Base-by-base conservation (phyloP, 2,888 invertebrate species). In the Cecidostiba fungosa region DNA sequence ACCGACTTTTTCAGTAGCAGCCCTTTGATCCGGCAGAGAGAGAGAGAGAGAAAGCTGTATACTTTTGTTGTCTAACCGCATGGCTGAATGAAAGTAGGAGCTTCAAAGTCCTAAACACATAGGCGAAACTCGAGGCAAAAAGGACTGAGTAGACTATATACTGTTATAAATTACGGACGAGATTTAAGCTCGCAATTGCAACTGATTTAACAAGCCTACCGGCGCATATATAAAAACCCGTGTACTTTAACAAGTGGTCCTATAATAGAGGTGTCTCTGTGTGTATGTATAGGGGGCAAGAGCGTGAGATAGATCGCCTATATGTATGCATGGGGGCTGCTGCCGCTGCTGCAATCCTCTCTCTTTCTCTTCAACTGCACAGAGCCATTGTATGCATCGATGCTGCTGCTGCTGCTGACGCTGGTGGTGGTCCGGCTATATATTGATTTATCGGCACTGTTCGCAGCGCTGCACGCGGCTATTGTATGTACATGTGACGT, bases 401-500 rank as follows among this genome's bases (percentile, higher is more conserved):
- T 26, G 66, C 14, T 66, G 66, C 23, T 23, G 23, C 16, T 19
- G 50, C 54, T 54, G 54, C 1, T n/a, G 66, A 10, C 10, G 54
- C 5, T 54, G 62, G 62, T 66, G 62, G 62, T 29, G 66, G 19
- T 29, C 26, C 78, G 19, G 77, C 74, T 85, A n/a, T 59, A 59
- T 59, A 87, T 87, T 87, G 87, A 87, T 87, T 87, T 85, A 85
- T 85, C 82, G 85, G 79, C 23, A 29, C 23, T 32, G 62, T 29
- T 14, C 3, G 77, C 79, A 26, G 69, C 66, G 69, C 72, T 19
- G 59, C 47, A 8, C 50, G 74, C 19, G 50, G 79, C 80, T 79
- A 86, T 86, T 86, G 86, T 84, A 82, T 26, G 69, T 76, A 86
- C 80, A 86, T 32, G 83, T 86, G 84, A 87, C 82, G 77, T 82